These are phyloP conservation scores for Pinctada fucata DNA, from an alignment of 2,888 invertebrate genomes.

Conservation along the genomic window DNA sequence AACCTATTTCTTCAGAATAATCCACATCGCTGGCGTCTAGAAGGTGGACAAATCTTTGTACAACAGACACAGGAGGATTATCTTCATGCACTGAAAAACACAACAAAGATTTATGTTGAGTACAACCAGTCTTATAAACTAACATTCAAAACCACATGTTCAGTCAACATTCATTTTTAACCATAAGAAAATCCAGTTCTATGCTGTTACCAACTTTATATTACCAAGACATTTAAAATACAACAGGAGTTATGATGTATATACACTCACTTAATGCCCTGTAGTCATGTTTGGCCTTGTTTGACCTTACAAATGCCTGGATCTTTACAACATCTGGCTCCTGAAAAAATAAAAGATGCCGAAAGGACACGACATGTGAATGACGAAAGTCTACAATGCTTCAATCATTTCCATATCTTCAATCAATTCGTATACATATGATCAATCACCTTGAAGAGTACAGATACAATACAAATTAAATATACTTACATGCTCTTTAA, in stretches of 20 bases:
- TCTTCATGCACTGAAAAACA: conserved; percentile 73
- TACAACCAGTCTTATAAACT: too few species aligned
- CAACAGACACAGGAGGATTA: conserved; percentile 74
- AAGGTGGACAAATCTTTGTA: conserved; percentile 82
- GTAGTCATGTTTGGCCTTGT: conserved; percentile 82
- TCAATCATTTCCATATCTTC: not conserved
- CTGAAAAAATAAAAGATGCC: conserved; percentile 51
- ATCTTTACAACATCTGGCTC: conserved; percentile 78
- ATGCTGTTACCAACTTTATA: too few species aligned
- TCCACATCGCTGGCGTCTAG: conserved; percentile 85
- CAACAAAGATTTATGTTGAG: not conserved
- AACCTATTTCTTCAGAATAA: conserved; percentile 83
- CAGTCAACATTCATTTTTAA: not conserved
- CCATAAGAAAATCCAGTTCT: not conserved
- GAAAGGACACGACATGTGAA: too few species aligned
- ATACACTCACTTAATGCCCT: conserved; percentile 78
- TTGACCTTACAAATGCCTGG: conserved; percentile 84
- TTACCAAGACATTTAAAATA: too few species aligned
- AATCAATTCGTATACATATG: too few species aligned
- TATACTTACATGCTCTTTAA: conserved; percentile 71
- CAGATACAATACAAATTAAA: not conserved
- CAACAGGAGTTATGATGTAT: not conserved
- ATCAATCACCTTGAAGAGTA: too few species aligned
- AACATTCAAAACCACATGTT: not conserved
- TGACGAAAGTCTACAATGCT: not conserved